These are phyloP conservation scores for Heteromyza rotundicornis DNA, from an alignment of 2,888 invertebrate species.

Conservation along the genomic window DNA sequence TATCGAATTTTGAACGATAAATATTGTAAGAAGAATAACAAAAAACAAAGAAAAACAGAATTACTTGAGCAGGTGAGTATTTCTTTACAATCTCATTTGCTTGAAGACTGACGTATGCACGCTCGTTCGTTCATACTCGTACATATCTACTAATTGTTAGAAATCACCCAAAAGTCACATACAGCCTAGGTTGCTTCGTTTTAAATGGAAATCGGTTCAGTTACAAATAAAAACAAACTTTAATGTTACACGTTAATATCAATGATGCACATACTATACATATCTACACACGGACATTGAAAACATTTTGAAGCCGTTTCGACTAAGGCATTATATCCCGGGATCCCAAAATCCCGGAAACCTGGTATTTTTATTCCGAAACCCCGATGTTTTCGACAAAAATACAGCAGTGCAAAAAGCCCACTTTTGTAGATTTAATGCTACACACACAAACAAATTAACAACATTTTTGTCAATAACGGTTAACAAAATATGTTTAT, in stretches of 20 bases:
- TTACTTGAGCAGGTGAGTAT: conserved; percentile 1
- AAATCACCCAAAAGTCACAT: conserved; percentile 52
- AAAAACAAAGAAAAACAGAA: conserved; percentile 5
- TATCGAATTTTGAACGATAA: conserved; percentile 26
- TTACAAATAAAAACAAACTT: background rate
- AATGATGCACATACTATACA: too few relatives aligned
- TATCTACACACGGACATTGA: too few relatives aligned
- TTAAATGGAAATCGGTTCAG: background rate
- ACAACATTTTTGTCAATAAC: too few relatives aligned
- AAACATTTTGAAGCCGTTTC: too few relatives aligned
- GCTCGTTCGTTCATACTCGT: background rate
- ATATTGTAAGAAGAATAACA: background rate
- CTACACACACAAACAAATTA: too few relatives aligned
- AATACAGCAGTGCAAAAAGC: too few relatives aligned
- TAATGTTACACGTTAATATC: background rate
- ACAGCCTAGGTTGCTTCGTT: conserved; percentile 23
- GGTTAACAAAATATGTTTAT: too few relatives aligned
- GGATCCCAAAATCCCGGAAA: too few relatives aligned
- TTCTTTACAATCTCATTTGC: background rate
- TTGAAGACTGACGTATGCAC: background rate
- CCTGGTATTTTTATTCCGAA: too few relatives aligned
- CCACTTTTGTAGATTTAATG: too few relatives aligned
- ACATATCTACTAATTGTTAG: conserved; percentile 18
- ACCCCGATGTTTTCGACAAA: too few relatives aligned
- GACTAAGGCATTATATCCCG: too few relatives aligned